Evolutionary conservation across 2,888 invertebrate genomes (phyloP).

Genomic region (Andrena praecox): DNA sequence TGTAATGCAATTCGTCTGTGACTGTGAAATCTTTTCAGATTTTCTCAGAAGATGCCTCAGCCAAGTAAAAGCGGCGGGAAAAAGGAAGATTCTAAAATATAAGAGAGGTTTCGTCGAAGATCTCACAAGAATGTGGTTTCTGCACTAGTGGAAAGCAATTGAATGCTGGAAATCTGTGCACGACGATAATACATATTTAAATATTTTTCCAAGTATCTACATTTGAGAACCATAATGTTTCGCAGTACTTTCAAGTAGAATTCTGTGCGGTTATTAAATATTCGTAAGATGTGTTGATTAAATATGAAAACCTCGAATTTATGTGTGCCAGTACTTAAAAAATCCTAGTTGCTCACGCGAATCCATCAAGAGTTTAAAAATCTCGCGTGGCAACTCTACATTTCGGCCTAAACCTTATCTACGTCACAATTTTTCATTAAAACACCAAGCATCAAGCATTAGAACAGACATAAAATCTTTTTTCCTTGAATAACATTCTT

Average conservation of each 20-base stretch:
- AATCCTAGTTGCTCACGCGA: neutral
- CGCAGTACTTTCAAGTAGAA: neutral
- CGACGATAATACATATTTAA: neutral
- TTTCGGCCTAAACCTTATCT: no score
- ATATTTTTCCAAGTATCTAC: slow-evolving; percentile 9
- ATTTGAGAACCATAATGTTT: neutral
- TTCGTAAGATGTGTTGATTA: neutral
- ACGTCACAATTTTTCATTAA: no score
- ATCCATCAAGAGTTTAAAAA: neutral
- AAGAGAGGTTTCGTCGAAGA: neutral
- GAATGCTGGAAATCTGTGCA: neutral
- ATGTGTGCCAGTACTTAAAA: neutral
- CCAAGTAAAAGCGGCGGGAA: neutral
- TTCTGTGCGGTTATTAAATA: neutral
- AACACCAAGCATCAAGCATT: no score
- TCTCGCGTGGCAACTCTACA: no score
- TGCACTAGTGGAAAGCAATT: neutral
- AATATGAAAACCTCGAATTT: neutral
- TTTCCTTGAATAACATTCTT: neutral
- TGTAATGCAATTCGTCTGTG: no score
- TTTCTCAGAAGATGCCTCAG: neutral
- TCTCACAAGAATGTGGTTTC: slow-evolving; percentile 1
- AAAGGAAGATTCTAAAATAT: slow-evolving; percentile 5
- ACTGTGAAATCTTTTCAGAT: neutral
- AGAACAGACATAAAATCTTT: neutral